Percentiles rank a stretch among this genome's conserved stretches.
Evolutionary conservation across 2,797 vertebrate species (phyloP).

Genomic region (Amblyraja radiata): DNA sequence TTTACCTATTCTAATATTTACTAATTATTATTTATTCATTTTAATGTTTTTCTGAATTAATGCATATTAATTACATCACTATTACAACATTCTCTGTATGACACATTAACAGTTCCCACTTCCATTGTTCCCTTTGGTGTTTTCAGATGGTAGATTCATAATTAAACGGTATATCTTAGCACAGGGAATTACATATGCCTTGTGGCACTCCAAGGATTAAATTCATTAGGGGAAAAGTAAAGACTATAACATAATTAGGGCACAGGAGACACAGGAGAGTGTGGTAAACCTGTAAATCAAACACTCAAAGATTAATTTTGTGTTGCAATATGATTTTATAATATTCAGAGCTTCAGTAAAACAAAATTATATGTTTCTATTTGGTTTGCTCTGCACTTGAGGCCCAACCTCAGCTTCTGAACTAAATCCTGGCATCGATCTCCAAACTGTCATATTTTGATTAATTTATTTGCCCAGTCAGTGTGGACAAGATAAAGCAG

Average conservation of each 20-base stretch:
- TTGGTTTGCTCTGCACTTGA: not conserved
- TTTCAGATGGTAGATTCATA: not conserved
- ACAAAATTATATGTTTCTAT: not conserved
- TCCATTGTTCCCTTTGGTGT: not conserved
- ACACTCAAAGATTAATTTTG: not conserved
- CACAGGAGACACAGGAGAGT: not conserved
- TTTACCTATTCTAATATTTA: not conserved
- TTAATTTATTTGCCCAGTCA: not conserved
- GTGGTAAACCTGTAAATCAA: not conserved
- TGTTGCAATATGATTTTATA: not conserved
- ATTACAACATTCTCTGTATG: not conserved
- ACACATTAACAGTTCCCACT: not conserved
- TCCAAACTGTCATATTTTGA: not conserved
- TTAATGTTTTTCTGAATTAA: not conserved
- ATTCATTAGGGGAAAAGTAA: not conserved
- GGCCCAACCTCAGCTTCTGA: not conserved
- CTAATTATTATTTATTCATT: not conserved
- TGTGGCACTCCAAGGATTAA: not conserved
- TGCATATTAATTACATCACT: not conserved
- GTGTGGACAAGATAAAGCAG: not conserved
- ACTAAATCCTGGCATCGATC: not conserved
- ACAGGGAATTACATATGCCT: not conserved
- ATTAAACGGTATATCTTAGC: not conserved
- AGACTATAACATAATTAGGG: not conserved
- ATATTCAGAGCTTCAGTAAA: not conserved